Evolutionary conservation across 2,113 vertebrate species (phyloP).

Genomic region (Gulo gulo): DNA sequence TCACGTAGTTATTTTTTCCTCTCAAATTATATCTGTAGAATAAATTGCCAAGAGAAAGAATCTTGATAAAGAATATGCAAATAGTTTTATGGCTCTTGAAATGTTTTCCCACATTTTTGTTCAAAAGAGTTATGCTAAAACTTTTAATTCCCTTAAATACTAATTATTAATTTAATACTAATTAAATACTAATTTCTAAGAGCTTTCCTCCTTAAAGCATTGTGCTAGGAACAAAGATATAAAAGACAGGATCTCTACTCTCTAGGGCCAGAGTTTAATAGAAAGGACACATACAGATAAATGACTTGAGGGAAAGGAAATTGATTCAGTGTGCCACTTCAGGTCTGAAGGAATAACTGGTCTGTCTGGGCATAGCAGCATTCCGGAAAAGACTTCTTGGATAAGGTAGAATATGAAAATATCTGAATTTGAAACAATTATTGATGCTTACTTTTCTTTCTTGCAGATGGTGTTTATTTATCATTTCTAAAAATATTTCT

Average conservation of each 20-base stretch:
- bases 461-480: background rate
- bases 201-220: background rate
- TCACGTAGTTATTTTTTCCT: background rate
- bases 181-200: background rate
- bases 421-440: background rate
- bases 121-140: background rate
- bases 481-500: background rate
- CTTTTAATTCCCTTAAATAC: background rate
- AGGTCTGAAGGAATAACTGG: background rate
- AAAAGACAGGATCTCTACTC: background rate
- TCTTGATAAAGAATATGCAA: background rate
- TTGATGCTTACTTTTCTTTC: background rate
- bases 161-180: background rate
- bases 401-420: background rate
- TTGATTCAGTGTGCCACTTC: background rate
- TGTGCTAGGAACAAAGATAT: background rate
- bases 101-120: conserved; percentile 12
- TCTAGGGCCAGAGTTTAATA: background rate
- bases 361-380: background rate
- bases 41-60: background rate
- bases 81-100: background rate
- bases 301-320: background rate
- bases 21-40: background rate
- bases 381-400: background rate
- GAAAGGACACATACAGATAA: background rate